Conservation (phyloP, 2,113 vertebrate species). For the Capreolus pygargus region DNA sequence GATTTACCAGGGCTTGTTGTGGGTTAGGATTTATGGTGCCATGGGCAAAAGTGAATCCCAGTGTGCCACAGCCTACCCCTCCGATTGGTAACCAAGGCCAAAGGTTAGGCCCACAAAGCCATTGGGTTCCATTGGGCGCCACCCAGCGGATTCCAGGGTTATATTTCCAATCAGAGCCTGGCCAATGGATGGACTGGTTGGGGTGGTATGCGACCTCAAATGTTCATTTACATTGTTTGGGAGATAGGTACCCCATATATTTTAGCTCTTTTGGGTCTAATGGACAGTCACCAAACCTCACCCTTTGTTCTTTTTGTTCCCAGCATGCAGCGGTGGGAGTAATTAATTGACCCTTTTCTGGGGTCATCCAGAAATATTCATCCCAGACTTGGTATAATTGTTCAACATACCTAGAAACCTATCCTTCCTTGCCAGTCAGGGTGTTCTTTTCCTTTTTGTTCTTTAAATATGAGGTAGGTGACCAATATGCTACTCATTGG, state of each 20-base stretch:
- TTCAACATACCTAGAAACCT: neutral
- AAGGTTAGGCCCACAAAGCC: neutral
- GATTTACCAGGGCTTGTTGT: neutral
- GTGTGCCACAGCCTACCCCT: fast-evolving
- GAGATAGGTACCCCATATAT: neutral
- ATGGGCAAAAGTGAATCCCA: neutral
- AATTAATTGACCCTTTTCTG: neutral
- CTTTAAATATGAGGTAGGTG: neutral
- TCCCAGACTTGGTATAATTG: neutral
- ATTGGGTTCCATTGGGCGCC: neutral
- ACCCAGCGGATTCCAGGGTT: neutral
- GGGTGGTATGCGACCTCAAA: neutral
- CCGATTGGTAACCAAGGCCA: neutral
- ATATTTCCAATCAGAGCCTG: neutral
- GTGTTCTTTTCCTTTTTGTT: neutral
- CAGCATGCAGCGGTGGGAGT: fast-evolving
- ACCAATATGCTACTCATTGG: too few species aligned
- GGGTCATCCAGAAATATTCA: neutral
- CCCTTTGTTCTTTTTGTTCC: neutral
- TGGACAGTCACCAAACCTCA: neutral
- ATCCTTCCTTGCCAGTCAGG: neutral
- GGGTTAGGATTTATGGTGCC: neutral
- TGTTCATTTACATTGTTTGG: neutral
- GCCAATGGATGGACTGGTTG: neutral
- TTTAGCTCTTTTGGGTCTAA: neutral